phyloP scores from a whole-genome alignment of 2,113 vertebrate species.

The Scalopus aquaticus region DNA sequence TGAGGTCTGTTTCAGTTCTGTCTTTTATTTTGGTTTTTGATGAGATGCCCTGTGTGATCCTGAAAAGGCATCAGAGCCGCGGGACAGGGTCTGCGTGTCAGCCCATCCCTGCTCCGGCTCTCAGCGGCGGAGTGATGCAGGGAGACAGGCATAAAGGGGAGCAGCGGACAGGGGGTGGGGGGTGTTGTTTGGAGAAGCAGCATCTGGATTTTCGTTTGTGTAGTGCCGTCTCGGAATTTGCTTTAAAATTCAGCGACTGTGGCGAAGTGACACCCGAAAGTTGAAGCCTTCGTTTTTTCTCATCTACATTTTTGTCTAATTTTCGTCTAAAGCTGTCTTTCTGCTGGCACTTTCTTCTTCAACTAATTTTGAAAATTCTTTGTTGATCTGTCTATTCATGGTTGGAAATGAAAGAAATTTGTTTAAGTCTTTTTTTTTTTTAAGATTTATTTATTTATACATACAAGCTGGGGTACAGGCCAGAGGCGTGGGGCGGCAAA shows the following conservation, averaged over 20 bases:
- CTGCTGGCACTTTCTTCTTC: background rate
- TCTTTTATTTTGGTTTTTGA: background rate
- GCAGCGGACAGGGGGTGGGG: background rate
- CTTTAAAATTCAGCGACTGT: background rate
- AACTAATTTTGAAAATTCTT: background rate
- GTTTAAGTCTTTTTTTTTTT: too few species aligned
- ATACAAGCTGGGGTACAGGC: too few species aligned
- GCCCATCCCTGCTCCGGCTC: background rate
- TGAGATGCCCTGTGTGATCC: background rate
- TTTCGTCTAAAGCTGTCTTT: background rate
- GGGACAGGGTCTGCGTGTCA: background rate
- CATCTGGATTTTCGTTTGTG: background rate
- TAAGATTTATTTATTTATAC: too few species aligned
- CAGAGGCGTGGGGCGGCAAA: too few species aligned
- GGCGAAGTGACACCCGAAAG: background rate
- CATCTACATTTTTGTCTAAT: background rate
- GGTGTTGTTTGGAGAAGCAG: background rate
- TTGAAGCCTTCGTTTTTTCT: constrained; percentile 37
- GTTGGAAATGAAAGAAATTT: constrained; percentile 29
- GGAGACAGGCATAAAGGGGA: background rate
- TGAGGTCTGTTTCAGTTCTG: background rate
- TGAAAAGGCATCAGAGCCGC: background rate
- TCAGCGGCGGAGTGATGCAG: background rate
- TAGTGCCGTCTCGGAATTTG: background rate
- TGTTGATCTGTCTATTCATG: background rate